A percentile compares a stretch with the other conserved stretches of the same genome.
These are phyloP conservation scores for Cataglyphis altisquamis DNA, from an alignment of 2,888 invertebrate genomes.

Conservation along the genomic window DNA sequence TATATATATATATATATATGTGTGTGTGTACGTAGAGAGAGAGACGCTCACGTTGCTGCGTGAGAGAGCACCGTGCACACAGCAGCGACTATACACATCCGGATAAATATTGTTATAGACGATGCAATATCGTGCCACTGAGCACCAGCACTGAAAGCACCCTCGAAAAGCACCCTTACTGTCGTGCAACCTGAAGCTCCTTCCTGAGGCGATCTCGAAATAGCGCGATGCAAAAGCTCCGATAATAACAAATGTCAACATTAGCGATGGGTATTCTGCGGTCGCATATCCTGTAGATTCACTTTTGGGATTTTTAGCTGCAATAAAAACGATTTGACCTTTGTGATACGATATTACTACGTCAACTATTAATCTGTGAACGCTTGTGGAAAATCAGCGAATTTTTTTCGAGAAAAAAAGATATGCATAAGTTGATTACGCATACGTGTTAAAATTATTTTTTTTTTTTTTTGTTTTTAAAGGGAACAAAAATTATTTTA, in stretches of 20 bases:
- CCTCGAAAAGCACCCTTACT: slow-evolving; percentile 80
- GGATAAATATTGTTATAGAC: slow-evolving; percentile 72
- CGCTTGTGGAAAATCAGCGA: neutral
- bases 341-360: neutral
- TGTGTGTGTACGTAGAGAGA: neutral
- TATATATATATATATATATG: slow-evolving; percentile 56
- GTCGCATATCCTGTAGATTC: neutral
- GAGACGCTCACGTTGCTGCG: slow-evolving; percentile 52
- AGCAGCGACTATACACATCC: slow-evolving; percentile 56
- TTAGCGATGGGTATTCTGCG: slow-evolving; percentile 3
- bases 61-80: slow-evolving; percentile 61
- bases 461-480: neutral
- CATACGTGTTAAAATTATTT: neutral
- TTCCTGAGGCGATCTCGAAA: slow-evolving; percentile 65
- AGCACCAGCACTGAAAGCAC: slow-evolving; percentile 83
- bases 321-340: neutral
- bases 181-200: slow-evolving; percentile 74
- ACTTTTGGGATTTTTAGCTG: neutral
- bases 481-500: slow-evolving; percentile 14
- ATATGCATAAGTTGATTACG: neutral
- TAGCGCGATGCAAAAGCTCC: slow-evolving; percentile 25
- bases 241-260: slow-evolving; percentile 29
- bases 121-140: slow-evolving; percentile 78
- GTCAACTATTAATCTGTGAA: neutral
- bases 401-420: neutral